These are phyloP conservation scores for Peribatodes rhomboidaria DNA, from an alignment of 2,888 invertebrate genomes.

Conservation along the genomic window DNA sequence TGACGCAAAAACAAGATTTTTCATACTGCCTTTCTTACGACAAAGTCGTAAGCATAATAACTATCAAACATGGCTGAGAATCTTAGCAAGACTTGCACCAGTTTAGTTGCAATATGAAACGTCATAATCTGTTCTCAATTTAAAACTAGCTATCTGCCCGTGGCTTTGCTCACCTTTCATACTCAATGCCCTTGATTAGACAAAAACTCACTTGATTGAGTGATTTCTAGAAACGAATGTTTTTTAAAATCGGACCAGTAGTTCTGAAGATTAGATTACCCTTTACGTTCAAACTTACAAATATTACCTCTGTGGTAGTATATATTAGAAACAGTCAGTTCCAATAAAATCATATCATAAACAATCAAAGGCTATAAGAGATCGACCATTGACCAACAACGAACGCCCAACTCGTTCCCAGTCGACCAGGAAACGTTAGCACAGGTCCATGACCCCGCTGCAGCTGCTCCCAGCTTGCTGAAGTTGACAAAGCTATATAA, in stretches of 20 bases:
- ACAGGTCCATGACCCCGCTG: conserved; percentile 42
- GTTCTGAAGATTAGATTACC: too few relatives aligned
- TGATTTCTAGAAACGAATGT: too few relatives aligned
- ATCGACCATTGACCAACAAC: background rate
- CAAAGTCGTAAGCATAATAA: conserved; percentile 1
- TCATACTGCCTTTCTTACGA: conserved; percentile 22
- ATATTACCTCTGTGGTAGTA: too few relatives aligned
- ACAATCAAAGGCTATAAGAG: background rate
- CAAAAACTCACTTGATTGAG: too few relatives aligned
- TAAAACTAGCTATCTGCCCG: too few relatives aligned
- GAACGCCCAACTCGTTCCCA: conserved; percentile 21
- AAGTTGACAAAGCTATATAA: conserved; percentile 26
- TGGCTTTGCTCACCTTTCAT: too few relatives aligned
- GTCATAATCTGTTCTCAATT: background rate
- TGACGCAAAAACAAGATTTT: conserved; percentile 32
- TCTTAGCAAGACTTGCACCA: background rate
- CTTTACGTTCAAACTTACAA: too few relatives aligned
- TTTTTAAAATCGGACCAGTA: background rate
- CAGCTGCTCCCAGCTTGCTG: conserved; percentile 20
- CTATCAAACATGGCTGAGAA: background rate
- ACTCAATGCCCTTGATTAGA: too few relatives aligned
- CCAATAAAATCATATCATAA: background rate
- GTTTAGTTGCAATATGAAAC: background rate
- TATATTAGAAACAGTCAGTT: background rate
- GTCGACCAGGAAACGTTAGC: conserved; percentile 29